phyloP scores from a whole-genome alignment of 1,140 invertebrate species.

The Oryctes rhinoceros region DNA sequence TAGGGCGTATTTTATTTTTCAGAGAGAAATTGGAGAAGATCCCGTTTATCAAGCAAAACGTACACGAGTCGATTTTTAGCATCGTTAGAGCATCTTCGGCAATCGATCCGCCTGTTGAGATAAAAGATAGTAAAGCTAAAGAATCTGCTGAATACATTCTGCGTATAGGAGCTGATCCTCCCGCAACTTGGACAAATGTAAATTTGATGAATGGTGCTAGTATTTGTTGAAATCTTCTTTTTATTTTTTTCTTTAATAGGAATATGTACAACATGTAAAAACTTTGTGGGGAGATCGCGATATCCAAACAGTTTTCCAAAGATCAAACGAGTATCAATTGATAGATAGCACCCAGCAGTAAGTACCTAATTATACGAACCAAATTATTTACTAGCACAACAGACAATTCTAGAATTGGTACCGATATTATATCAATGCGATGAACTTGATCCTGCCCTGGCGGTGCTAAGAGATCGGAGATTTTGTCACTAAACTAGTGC shows the following conservation, averaged over 20 bases:
- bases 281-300: constrained; percentile 71
- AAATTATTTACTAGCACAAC: no score
- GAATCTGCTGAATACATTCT: constrained; percentile 67
- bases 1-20: constrained; percentile 29
- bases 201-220: constrained; percentile 43
- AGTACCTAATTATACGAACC: constrained; percentile 53
- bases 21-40: constrained; percentile 73
- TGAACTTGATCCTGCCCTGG: no score
- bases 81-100: constrained; percentile 67
- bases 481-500: no score
- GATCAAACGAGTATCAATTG: constrained; percentile 81
- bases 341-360: constrained; percentile 86
- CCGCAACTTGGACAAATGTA: constrained; percentile 66
- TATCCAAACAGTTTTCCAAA: constrained; percentile 73
- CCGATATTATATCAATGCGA: no score
- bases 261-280: constrained; percentile 73
- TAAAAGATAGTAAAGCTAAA: constrained; percentile 63
- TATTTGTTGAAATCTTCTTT: neutral
- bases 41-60: constrained; percentile 70
- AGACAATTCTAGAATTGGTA: no score
- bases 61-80: constrained; percentile 74
- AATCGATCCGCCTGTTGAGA: constrained; percentile 61
- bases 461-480: no score
- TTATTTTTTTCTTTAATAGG: constrained; percentile 61
- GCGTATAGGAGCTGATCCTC: constrained; percentile 63